Evolutionary conservation across 2,113 vertebrate genomes (phyloP), one percentile per base, ranked within the genome.

Genomic region (Ploceus nigricollis): DNA sequence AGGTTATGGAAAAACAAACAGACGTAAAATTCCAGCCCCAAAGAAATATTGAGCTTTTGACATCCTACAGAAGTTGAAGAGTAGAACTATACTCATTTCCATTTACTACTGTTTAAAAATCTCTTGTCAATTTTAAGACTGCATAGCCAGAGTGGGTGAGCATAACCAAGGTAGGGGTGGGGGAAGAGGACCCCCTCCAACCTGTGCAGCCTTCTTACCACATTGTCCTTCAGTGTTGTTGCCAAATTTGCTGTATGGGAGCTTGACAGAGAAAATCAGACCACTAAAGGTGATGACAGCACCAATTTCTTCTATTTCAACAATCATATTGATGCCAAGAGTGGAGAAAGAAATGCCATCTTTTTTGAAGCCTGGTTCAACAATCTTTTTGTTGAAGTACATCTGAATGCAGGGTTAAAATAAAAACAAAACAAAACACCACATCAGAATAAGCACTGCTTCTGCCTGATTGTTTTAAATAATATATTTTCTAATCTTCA

Each of bases 191-290:
- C 40, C 15, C 42, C 9, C 35, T 83, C 42, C 11, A 37, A 87
- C 25, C 57, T 83, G 20, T 37, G 6, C 15, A n/a, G 93, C 30
- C 58, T 23, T 89, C 99, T 98, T 97, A 99, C 99, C 99, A 30
- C 99, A 99, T 72, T 99, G 99, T 85, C 99, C 99, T 97, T 99
- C 99, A 0, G 99, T 99, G 86, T 99, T 99, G 87, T 98, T 97
- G 37, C 86, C 89, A 54, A 99, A 99, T 60, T 98, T 97, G 70
- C 97, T 97, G 85, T 95, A 97, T n/a, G 99, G 98, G 58, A 99
- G 93, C 45, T 98, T 96, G 44, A 99, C 96, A 0, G 93, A 98
- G 96, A 99, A 98, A 51, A 98, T 97, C 42, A 98, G 56, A 28
- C 98, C 97, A 2, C 92, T 98, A 80, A 98, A 99, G 85, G 97